These are phyloP conservation scores for Drosophila seclusa DNA, from an alignment of 2,888 invertebrate genomes.

Conservation along the genomic window DNA sequence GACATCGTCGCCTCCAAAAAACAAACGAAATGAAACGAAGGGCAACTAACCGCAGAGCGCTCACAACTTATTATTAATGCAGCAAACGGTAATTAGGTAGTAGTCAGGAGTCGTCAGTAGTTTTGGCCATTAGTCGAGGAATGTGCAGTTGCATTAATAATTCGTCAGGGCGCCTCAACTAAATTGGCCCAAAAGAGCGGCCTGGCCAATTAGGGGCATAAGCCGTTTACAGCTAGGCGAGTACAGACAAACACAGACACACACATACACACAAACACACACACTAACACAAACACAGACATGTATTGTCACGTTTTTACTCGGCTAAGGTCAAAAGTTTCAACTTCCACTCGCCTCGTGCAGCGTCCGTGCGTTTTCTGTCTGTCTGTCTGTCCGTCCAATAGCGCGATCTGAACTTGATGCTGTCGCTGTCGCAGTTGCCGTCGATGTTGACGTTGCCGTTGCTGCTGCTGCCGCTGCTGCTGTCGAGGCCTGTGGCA, in stretches of 20 bases:
- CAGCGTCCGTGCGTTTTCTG: slow-evolving; percentile 22
- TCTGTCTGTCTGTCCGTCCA: slow-evolving; percentile 11
- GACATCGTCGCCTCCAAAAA: slow-evolving; percentile 1
- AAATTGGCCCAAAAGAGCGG: slow-evolving; percentile 36
- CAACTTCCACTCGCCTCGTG: slow-evolving; percentile 20
- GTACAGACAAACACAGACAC: not conserved
- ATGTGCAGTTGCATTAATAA: slow-evolving; percentile 66
- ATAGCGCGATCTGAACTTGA: slow-evolving; percentile 62
- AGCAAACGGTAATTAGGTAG: slow-evolving; percentile 45
- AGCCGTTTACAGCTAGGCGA: slow-evolving; percentile 48
- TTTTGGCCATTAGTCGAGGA: slow-evolving; percentile 35
- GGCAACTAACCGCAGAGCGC: not conserved
- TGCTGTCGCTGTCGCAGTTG: slow-evolving; percentile 49
- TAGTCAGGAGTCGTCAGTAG: slow-evolving; percentile 22
- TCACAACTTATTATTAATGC: slow-evolving; percentile 49
- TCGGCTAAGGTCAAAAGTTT: slow-evolving; percentile 78
- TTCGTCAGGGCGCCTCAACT: slow-evolving; percentile 45
- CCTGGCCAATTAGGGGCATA: slow-evolving; percentile 66
- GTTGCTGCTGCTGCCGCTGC: slow-evolving; percentile 19
- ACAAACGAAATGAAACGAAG: not conserved
- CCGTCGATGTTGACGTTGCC: slow-evolving; percentile 21
- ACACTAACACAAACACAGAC: not conserved
- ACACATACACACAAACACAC: slow-evolving; percentile 9
- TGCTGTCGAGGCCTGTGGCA: slow-evolving; percentile 64
- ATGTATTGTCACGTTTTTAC: slow-evolving; percentile 68